A percentile compares a stretch with the other conserved stretches of the same genome.
These are phyloP conservation scores for Eospalax fontanierii DNA, from an alignment of 2,797 vertebrate species.

Conservation along the genomic window DNA sequence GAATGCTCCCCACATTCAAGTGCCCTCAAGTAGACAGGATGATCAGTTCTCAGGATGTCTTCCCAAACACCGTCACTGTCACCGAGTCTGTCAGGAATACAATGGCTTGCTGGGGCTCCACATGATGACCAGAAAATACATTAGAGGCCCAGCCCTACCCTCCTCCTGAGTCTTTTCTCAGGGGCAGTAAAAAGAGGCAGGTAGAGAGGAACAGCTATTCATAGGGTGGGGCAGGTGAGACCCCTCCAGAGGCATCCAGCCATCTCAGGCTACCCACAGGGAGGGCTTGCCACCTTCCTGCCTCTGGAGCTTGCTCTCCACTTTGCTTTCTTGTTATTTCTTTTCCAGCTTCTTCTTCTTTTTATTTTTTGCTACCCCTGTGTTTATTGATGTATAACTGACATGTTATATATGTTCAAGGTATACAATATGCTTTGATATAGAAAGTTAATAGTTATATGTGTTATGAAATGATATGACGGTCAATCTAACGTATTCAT, in stretches of 20 bases:
- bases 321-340: not conserved
- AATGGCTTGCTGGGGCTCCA: not conserved
- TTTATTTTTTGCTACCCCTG: not conserved
- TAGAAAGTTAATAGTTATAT: not conserved
- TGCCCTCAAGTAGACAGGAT: not conserved
- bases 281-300: not conserved
- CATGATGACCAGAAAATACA: no score
- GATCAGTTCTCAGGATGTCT: not conserved
- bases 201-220: not conserved
- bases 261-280: no score
- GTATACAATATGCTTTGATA: not conserved
- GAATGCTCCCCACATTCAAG: not conserved
- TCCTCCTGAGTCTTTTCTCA: not conserved
- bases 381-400: not conserved
- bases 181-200: not conserved
- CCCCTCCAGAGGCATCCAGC: not conserved
- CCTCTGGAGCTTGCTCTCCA: no score
- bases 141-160: not conserved
- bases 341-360: slow-evolving; percentile 3
- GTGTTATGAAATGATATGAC: not conserved
- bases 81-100: not conserved
- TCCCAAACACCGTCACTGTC: not conserved
- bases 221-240: not conserved
- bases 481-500: not conserved
- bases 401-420: not conserved